A percentile compares a stretch with the other conserved stretches of the same genome.
These are phyloP conservation scores for Oryzias curvinotus DNA, from an alignment of 2,113 vertebrate genomes.

Conservation along the genomic window DNA sequence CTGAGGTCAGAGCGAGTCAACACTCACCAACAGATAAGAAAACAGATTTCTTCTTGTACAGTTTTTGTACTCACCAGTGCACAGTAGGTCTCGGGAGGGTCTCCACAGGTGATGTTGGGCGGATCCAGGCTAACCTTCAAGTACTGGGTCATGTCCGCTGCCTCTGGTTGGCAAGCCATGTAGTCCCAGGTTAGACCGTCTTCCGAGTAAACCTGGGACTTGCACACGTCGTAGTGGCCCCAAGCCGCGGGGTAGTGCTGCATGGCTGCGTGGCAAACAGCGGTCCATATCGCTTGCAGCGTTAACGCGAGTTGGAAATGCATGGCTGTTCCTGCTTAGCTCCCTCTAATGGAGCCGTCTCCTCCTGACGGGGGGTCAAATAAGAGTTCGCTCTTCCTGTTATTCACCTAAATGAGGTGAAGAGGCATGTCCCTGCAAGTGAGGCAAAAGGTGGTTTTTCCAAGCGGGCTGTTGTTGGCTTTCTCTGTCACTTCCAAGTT, in stretches of 20 bases:
- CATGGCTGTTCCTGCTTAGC: constrained; percentile 76
- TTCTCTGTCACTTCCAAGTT: constrained; percentile 32
- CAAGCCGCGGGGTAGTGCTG: constrained; percentile 94
- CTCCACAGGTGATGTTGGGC: constrained; percentile 95
- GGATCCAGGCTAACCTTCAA: constrained; percentile 94
- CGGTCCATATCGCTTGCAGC: constrained; percentile 89
- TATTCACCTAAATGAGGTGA: constrained; percentile 51
- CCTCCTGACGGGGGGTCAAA: constrained; percentile 25
- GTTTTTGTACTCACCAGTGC: constrained; percentile 85
- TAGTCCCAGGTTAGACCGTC: constrained; percentile 98
- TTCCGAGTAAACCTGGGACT: constrained; percentile 93
- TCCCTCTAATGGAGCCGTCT: constrained; percentile 30
- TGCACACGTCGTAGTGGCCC: constrained; percentile 98
- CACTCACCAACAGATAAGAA: constrained; percentile 14
- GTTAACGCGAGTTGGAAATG: constrained; percentile 87
- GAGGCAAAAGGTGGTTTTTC: constrained; percentile 26
- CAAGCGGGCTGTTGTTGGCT: neutral
- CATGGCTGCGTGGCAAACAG: constrained; percentile 85
- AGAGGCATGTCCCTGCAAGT: constrained; percentile 76
- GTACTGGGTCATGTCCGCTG: constrained; percentile 95
- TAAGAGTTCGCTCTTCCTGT: constrained; percentile 33
- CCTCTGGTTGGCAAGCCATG: constrained; percentile 98
- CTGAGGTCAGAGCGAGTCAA: constrained; percentile 24
- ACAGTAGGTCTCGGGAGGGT: constrained; percentile 95
- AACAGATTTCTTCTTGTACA: neutral